Conservation (phyloP, 2,113 vertebrate genomes). For the Lagopus muta region DNA sequence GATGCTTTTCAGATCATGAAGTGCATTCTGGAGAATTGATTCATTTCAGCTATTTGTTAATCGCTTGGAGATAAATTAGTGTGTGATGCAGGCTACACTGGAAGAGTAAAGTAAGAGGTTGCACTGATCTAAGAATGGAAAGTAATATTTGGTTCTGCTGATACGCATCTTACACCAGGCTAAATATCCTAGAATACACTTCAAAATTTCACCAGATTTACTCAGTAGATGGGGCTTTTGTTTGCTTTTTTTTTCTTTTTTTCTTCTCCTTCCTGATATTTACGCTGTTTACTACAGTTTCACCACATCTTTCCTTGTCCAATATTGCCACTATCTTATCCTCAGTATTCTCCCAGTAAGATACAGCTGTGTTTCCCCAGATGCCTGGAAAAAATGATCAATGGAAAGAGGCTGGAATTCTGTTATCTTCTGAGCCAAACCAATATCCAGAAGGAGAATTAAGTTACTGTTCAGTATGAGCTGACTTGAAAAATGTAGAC, state of each 20-base stretch:
- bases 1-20: not conserved
- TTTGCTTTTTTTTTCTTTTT: no score
- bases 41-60: not conserved
- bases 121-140: not conserved
- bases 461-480: not conserved
- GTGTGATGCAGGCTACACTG: not conserved
- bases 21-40: not conserved
- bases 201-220: not conserved
- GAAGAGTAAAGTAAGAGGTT: not conserved
- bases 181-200: not conserved
- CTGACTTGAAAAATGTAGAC: not conserved
- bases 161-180: not conserved
- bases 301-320: not conserved
- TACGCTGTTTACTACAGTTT: not conserved
- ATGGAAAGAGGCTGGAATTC: not conserved
- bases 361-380: not conserved
- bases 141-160: not conserved
- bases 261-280: not conserved
- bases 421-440: not conserved
- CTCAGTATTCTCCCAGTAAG: not conserved
- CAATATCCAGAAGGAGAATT: not conserved
- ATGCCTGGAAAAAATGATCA: not conserved
- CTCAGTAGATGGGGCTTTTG: accelerated
- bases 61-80: not conserved
- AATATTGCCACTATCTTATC: not conserved